Conservation (phyloP, 2,888 invertebrate genomes). For the Rutpela maculata region DNA sequence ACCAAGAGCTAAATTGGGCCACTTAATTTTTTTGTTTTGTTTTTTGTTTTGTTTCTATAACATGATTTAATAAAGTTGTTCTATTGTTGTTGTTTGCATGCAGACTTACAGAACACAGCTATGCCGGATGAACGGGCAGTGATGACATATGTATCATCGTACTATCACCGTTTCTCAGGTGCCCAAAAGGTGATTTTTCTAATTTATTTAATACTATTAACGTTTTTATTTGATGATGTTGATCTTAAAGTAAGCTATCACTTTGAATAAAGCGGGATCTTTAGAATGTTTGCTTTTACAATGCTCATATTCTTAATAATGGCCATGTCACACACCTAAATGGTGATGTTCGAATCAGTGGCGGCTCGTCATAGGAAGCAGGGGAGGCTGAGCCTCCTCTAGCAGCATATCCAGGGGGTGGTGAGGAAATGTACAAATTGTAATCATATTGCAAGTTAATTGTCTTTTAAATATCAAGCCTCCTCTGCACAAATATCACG, state of each 20-base stretch:
- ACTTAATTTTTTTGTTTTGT: constrained; percentile 43
- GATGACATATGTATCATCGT: constrained; percentile 99
- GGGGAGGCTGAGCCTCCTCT: too few relatives aligned
- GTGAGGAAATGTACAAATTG: too few relatives aligned
- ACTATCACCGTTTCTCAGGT: constrained; percentile 99
- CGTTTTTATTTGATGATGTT: constrained; percentile 2
- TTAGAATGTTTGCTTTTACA: too few relatives aligned
- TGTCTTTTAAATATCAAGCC: too few relatives aligned
- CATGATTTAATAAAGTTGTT: constrained; percentile 31
- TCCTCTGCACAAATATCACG: too few relatives aligned
- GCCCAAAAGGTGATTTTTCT: constrained; percentile 94
- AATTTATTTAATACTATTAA: constrained; percentile 50
- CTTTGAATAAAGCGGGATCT: neutral
- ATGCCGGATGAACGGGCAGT: constrained; percentile 99
- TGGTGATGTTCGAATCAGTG: too few relatives aligned
- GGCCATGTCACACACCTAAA: too few relatives aligned
- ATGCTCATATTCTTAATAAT: too few relatives aligned
- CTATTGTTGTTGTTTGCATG: constrained; percentile 69
- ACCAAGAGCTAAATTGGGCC: constrained; percentile 45
- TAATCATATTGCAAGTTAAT: too few relatives aligned
- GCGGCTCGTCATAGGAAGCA: too few relatives aligned
- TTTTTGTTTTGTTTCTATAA: constrained; percentile 49
- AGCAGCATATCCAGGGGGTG: too few relatives aligned
- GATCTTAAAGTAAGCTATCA: neutral
- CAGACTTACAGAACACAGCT: constrained; percentile 98